These are phyloP conservation scores for Conchocele bisecta DNA, from an alignment of 2,888 invertebrate genomes.

Conservation along the genomic window DNA sequence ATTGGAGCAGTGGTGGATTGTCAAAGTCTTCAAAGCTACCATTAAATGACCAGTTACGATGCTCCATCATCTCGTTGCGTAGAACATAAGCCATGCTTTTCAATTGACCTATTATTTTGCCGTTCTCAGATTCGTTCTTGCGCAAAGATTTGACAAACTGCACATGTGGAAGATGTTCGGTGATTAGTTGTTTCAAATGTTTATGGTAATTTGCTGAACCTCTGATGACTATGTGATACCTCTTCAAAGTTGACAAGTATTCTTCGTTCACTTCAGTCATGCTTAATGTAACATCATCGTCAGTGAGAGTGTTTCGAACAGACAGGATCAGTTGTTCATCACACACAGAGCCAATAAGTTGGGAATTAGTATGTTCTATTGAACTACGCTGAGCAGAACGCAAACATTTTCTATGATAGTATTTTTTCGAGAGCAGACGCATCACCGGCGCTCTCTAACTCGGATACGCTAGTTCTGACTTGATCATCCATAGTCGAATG, in stretches of 20 bases:
- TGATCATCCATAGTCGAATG: too few species aligned
- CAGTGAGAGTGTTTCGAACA: conserved; percentile 4
- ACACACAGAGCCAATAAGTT: background rate
- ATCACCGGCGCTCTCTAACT: too few species aligned
- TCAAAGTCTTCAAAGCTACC: conserved; percentile 12
- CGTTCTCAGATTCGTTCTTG: background rate
- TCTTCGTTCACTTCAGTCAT: conserved; percentile 14
- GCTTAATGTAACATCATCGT: conserved; percentile 11
- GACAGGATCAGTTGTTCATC: background rate
- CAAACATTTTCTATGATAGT: conserved; percentile 2
- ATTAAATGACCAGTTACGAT: conserved; percentile 6
- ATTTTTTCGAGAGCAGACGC: too few species aligned
- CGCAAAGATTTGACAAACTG: conserved; percentile 3
- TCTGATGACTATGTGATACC: background rate
- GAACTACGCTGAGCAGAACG: background rate
- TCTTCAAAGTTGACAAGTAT: background rate
- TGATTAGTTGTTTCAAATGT: background rate
- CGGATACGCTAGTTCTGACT: too few species aligned
- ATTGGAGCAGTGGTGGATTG: conserved; percentile 14
- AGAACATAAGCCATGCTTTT: background rate
- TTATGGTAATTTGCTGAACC: background rate
- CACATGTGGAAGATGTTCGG: conserved; percentile 10
- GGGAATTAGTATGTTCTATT: background rate
- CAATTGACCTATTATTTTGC: background rate
- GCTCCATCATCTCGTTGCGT: conserved; percentile 1